phyloP scores from a whole-genome alignment of 2,888 invertebrate genomes.

The Trissoscelio sp. region DNA sequence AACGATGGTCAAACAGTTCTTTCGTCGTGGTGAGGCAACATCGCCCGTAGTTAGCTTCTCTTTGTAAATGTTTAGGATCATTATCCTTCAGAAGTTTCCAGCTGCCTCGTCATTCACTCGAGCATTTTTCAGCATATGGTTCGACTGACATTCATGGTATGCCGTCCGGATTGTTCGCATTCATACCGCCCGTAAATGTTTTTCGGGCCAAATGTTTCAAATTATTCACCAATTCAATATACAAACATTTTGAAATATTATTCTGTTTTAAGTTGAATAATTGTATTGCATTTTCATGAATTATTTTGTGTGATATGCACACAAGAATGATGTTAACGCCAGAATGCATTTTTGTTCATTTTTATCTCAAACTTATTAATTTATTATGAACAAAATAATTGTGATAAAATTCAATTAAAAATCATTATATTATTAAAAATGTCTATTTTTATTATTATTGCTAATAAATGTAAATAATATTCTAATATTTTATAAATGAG shows the following conservation, averaged over 20 bases:
- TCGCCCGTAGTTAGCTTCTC: conserved; percentile 20
- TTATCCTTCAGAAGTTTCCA: conserved; percentile 39
- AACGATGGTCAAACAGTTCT: conserved; percentile 15
- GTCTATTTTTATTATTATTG: too few species aligned
- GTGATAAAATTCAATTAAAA: too few species aligned
- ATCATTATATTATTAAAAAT: too few species aligned
- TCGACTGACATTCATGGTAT: conserved; percentile 30
- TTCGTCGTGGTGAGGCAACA: neutral
- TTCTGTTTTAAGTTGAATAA: neutral
- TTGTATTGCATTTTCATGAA: neutral
- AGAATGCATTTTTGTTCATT: too few species aligned
- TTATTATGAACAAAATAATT: too few species aligned
- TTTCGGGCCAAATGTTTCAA: conserved; percentile 22
- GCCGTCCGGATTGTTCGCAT: conserved; percentile 18
- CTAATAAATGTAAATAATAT: too few species aligned
- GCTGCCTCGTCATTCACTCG: conserved; percentile 34
- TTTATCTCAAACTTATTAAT: too few species aligned
- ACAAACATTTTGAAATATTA: neutral
- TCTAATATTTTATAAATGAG: too few species aligned
- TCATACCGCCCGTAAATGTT: conserved; percentile 21
- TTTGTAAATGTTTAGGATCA: conserved; percentile 47
- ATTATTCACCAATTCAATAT: conserved; percentile 33
- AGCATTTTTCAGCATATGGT: conserved; percentile 49
- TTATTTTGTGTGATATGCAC: neutral
- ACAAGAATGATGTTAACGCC: too few species aligned